Evolutionary conservation across 2,113 vertebrate genomes (phyloP).

Genomic region (Rhinopithecus roxellana): DNA sequence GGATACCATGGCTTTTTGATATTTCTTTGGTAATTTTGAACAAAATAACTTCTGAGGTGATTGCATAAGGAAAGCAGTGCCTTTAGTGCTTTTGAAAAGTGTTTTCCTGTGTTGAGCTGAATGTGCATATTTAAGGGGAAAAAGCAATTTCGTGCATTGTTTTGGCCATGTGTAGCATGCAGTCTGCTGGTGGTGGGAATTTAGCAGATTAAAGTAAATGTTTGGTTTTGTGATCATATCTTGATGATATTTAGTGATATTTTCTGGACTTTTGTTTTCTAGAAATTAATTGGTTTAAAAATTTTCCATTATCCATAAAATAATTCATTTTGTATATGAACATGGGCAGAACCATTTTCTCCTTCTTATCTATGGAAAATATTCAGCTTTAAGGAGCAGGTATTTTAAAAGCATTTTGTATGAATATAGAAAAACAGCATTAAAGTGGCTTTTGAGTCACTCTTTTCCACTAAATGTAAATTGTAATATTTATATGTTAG

Average conservation of each 20-base stretch:
- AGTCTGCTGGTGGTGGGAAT: not conserved
- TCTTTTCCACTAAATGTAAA: constrained; percentile 43
- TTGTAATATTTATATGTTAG: constrained; percentile 41
- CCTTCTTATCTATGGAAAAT: not conserved
- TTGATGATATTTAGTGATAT: not conserved
- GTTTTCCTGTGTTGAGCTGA: constrained; percentile 13
- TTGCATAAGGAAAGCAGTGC: not conserved
- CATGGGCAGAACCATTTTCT: constrained; percentile 1
- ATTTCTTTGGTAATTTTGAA: constrained; percentile 7
- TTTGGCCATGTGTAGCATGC: not conserved
- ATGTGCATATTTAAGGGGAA: not conserved
- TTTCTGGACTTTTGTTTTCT: constrained; percentile 1
- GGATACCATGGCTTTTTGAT: not conserved
- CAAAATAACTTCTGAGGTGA: not conserved
- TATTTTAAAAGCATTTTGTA: constrained; percentile 40
- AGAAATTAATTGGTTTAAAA: constrained; percentile 2
- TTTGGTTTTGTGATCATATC: not conserved
- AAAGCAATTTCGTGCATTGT: not conserved
- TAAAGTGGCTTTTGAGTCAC: constrained; percentile 8
- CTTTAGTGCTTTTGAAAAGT: not conserved
- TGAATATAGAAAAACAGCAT: constrained; percentile 41
- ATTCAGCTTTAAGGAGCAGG: not conserved
- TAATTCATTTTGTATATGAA: not conserved
- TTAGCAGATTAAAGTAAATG: not conserved
- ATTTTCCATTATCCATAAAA: not conserved